Evolutionary conservation across 2,113 vertebrate species (phyloP).

Genomic region (Octodon degus): DNA sequence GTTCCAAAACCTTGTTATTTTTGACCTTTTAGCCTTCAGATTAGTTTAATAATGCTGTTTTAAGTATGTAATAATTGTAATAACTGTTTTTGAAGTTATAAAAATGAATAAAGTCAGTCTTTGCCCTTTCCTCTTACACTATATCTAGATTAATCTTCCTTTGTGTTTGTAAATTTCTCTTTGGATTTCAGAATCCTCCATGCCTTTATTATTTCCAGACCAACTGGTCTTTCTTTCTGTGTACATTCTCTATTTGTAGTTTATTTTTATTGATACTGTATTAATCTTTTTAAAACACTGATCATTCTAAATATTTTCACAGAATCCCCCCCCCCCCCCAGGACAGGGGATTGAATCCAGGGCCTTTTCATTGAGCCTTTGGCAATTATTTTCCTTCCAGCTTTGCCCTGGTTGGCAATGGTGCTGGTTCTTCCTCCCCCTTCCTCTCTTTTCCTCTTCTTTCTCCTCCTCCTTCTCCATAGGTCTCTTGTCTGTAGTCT

Average conservation of each 20-base stretch:
- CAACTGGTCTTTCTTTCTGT: neutral
- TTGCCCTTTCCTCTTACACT: neutral
- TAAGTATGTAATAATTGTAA: neutral
- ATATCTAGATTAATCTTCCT: neutral
- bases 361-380: neutral
- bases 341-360: neutral
- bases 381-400: neutral
- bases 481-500: neutral
- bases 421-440: neutral
- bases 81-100: conserved; percentile 27
- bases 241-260: neutral
- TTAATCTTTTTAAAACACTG: neutral
- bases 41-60: conserved; percentile 22
- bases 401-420: neutral
- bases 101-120: conserved; percentile 11
- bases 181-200: neutral
- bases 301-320: neutral
- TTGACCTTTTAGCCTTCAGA: neutral
- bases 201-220: neutral
- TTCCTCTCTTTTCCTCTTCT: too few species aligned
- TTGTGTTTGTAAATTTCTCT: neutral
- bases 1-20: neutral
- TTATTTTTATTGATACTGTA: neutral
- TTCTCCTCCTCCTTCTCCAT: neutral
- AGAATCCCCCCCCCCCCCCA: neutral